Evolutionary conservation across 2,113 vertebrate genomes (phyloP).

Genomic region (Blennius ocellaris): DNA sequence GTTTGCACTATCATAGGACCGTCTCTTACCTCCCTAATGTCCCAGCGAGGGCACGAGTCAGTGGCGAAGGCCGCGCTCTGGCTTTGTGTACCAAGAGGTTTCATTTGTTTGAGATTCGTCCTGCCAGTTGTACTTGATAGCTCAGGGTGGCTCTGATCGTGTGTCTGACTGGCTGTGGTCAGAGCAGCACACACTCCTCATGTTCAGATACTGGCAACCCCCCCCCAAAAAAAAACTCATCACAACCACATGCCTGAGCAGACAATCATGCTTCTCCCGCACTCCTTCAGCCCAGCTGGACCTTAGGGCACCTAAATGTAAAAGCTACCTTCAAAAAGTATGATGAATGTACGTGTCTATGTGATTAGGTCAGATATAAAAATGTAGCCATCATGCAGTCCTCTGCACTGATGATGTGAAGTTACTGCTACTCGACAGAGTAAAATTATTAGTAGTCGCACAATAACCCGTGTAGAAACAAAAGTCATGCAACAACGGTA

Average conservation of each 20-base stretch:
- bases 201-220: constrained; percentile 69
- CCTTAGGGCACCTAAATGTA: constrained; percentile 27
- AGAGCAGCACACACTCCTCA: constrained; percentile 61
- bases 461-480: constrained; percentile 18
- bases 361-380: constrained; percentile 8
- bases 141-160: constrained; percentile 88
- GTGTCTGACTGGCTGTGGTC: constrained; percentile 53
- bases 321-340: constrained; percentile 27
- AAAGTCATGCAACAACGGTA: constrained; percentile 5
- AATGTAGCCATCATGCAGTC: constrained; percentile 29
- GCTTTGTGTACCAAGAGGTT: constrained; percentile 53
- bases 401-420: constrained; percentile 6
- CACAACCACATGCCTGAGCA: constrained; percentile 47
- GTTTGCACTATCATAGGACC: constrained; percentile 87
- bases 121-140: constrained; percentile 70
- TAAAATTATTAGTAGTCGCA: constrained; percentile 4
- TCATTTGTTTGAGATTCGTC: constrained; percentile 29
- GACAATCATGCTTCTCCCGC: constrained; percentile 62
- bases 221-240: constrained; percentile 52
- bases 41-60: constrained; percentile 44
- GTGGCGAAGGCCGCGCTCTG: constrained; percentile 17
- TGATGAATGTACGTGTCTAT: constrained; percentile 34
- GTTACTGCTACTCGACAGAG: constrained; percentile 5
- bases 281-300: constrained; percentile 31
- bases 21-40: constrained; percentile 51